Conservation (phyloP, 2,113 vertebrate genomes). For the Etia nguti region DNA sequence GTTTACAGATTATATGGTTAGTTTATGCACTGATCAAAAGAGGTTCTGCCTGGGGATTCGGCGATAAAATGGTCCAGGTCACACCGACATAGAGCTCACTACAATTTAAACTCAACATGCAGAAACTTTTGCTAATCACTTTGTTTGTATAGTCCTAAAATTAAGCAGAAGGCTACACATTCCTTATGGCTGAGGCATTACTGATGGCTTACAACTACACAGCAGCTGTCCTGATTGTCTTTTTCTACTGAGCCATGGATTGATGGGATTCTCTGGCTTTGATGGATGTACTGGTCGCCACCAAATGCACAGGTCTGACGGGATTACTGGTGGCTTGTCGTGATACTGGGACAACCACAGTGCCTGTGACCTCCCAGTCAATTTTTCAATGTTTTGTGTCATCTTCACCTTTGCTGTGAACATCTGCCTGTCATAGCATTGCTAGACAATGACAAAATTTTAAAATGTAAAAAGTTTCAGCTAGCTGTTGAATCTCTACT, state of each 20-base stretch:
- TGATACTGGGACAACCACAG: background rate
- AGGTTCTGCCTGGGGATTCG: background rate
- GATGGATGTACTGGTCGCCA: background rate
- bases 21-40: background rate
- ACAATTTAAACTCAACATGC: background rate
- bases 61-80: background rate
- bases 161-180: background rate
- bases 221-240: background rate
- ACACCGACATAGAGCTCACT: background rate
- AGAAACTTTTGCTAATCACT: background rate
- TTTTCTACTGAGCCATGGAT: background rate
- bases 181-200: background rate
- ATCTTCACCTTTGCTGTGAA: background rate
- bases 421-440: rapidly evolving
- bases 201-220: background rate
- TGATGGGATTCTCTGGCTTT: slow-evolving; percentile 19
- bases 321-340: background rate
- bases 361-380: background rate
- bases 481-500: background rate
- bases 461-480: background rate
- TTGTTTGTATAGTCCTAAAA: background rate
- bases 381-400: background rate
- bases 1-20: background rate
- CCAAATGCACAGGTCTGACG: background rate
- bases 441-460: background rate